Evolutionary conservation across 2,113 vertebrate genomes (phyloP).

Genomic region (Istiophorus platypterus): DNA sequence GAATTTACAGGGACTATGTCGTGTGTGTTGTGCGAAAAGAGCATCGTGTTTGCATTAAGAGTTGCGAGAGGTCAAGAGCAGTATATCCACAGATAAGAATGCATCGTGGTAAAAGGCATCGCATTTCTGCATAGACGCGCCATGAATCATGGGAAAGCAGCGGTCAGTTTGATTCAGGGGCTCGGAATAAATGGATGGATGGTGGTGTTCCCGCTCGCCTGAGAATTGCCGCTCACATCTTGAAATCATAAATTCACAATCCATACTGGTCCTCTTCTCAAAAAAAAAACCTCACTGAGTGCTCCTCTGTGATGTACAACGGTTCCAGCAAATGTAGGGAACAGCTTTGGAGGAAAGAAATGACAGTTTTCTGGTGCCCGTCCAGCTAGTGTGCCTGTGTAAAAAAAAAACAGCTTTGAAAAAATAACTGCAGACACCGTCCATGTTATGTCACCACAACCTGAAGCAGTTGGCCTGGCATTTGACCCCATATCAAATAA

Average conservation of each 20-base stretch:
- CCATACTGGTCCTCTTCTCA: constrained; percentile 43
- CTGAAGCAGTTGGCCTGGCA: constrained; percentile 4
- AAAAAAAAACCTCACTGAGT: constrained; percentile 7
- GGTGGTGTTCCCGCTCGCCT: constrained; percentile 49
- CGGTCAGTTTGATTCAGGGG: constrained; percentile 66
- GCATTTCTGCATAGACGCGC: constrained; percentile 37
- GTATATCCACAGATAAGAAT: constrained; percentile 49
- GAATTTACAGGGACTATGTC: constrained; percentile 21
- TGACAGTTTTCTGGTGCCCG: constrained; percentile 20
- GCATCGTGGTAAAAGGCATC: constrained; percentile 58
- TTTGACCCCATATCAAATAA: not conserved
- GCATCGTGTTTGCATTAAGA: constrained; percentile 63
- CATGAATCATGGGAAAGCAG: constrained; percentile 64
- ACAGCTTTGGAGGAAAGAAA: constrained; percentile 21
- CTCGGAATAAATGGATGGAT: constrained; percentile 60
- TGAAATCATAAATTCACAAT: constrained; percentile 74
- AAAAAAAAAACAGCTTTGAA: not conserved
- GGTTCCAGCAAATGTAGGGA: constrained; percentile 44
- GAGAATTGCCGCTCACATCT: constrained; percentile 66
- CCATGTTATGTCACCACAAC: not conserved
- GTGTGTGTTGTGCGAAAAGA: constrained; percentile 7
- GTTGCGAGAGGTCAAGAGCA: constrained; percentile 4
- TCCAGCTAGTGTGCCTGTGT: constrained; percentile 20
- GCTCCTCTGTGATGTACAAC: constrained; percentile 64
- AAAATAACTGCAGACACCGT: not conserved